phyloP scores from a whole-genome alignment of 2,797 vertebrate genomes.

The Tamandua tetradactyla region DNA sequence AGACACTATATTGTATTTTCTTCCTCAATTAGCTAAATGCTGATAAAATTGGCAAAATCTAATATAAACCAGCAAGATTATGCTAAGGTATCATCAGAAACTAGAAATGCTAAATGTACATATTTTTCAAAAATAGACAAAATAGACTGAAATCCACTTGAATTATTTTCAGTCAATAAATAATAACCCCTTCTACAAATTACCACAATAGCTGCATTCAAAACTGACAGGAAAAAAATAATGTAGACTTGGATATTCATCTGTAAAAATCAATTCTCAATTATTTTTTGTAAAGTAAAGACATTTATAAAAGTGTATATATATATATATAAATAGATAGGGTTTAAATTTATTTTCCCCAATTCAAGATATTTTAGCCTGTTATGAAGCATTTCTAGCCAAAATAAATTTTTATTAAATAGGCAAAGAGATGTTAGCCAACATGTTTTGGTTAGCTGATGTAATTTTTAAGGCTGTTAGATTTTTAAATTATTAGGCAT shows the following conservation, averaged over 20 bases:
- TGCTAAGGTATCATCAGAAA: neutral
- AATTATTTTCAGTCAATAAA: neutral
- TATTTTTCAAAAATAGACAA: neutral
- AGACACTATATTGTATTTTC: neutral
- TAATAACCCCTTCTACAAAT: neutral
- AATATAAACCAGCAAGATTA: neutral
- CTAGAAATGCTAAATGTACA: neutral
- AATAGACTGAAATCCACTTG: neutral
- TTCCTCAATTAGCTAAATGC: neutral
- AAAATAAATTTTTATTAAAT: conserved; percentile 65
- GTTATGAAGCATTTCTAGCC: neutral
- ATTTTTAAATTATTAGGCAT: conserved; percentile 59
- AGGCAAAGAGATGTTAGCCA: neutral
- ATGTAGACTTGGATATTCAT: neutral
- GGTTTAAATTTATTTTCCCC: conserved; percentile 29
- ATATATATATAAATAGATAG: conserved; percentile 7
- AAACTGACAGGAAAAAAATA: neutral
- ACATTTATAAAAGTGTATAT: neutral
- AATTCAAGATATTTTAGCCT: conserved; percentile 9
- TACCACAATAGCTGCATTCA: neutral
- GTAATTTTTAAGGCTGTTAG: conserved; percentile 54
- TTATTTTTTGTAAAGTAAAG: conserved; percentile 13
- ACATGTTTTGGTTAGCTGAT: conserved; percentile 46
- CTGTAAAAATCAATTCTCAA: neutral
- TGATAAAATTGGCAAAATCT: neutral